Evolutionary conservation across 2,113 vertebrate genomes (phyloP), one percentile per base, ranked within the genome.

Genomic region (Eidolon helvum): DNA sequence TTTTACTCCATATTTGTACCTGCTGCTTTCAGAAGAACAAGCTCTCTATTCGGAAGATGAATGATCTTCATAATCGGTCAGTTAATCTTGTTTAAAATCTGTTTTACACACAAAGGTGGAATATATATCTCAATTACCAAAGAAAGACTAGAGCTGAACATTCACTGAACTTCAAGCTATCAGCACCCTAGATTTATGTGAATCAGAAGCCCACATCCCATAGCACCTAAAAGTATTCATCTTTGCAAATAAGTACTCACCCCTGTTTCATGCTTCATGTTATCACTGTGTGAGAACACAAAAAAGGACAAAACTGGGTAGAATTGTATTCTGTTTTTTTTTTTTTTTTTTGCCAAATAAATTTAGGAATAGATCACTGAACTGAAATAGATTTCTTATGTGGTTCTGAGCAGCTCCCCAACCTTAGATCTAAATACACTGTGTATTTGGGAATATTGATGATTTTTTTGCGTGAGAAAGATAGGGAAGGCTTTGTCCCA

Each of bases 81-180:
- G 35, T 77, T 93, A 48, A 87, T 89, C 65, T 80, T 87, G 2
- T 53, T 91, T 93, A 96, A 87, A 83, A 57, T 57, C 40, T 91
- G 24, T 87, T 79, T 93, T 93, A 77, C 19, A 71, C 22, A 6
- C 50, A 22, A 85, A 78, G 19, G 38, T 92, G 6, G 53, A 55
- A 86, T 89, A 89, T 55, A 68, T 83, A 95, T 82, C 30, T 82
- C 61, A 55, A 21, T 93, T 96, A 91, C 15, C 77, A 68, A 87
- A 96, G 33, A 75, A 21, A 48, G 24, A 61, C 24, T 61, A 86
- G 14, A 79, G 35, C 16, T 75, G 43, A 85, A 68, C 50, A 74
- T 68, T 74, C 28, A 77, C 28, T 95, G 78, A 87, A 72, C 45
- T 95, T 89, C 26, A 86, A 59, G 15, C 78, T 85, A 84, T 80